These are phyloP conservation scores for Apis florea DNA, from an alignment of 1,140 invertebrate species.

Conservation along the genomic window DNA sequence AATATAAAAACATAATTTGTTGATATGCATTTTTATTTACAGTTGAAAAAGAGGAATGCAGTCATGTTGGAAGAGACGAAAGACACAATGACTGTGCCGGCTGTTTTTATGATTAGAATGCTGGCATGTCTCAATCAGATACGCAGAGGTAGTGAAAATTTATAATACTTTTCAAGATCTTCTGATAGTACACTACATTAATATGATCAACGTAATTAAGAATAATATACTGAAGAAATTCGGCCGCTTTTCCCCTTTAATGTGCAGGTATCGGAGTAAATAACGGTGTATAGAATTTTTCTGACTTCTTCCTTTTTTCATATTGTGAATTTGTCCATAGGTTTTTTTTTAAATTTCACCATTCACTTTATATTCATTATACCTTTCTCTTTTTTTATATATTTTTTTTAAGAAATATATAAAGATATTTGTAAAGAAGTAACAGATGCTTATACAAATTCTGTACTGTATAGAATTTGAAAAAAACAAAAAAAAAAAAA, in stretches of 20 bases:
- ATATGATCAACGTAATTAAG: conserved; percentile 41
- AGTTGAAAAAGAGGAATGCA: conserved; percentile 91
- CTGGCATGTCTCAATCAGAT: conserved; percentile 90
- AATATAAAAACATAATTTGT: background rate
- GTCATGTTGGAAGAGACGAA: conserved; percentile 94
- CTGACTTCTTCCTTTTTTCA: background rate
- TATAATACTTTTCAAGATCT: conserved; percentile 55
- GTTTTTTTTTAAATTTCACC: background rate
- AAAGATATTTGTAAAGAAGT: conserved; percentile 1
- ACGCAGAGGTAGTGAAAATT: conserved; percentile 81
- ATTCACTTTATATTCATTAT: conserved; percentile 9
- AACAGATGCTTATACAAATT: background rate
- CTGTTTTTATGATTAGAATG: conserved; percentile 93
- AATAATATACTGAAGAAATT: conserved; percentile 39
- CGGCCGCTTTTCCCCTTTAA: conserved; percentile 37
- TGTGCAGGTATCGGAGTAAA: conserved; percentile 45
- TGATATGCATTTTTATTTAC: conserved; percentile 63
- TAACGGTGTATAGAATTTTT: conserved; percentile 30
- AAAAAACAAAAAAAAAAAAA: no score
- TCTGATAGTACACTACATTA: conserved; percentile 44
- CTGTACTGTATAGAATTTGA: background rate
- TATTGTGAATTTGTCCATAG: conserved; percentile 24
- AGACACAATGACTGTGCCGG: conserved; percentile 94
- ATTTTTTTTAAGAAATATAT: conserved; percentile 10
- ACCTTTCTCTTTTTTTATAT: background rate